Evolutionary conservation across 2,888 invertebrate species (phyloP).

Genomic region (Lochmaea capreae): DNA sequence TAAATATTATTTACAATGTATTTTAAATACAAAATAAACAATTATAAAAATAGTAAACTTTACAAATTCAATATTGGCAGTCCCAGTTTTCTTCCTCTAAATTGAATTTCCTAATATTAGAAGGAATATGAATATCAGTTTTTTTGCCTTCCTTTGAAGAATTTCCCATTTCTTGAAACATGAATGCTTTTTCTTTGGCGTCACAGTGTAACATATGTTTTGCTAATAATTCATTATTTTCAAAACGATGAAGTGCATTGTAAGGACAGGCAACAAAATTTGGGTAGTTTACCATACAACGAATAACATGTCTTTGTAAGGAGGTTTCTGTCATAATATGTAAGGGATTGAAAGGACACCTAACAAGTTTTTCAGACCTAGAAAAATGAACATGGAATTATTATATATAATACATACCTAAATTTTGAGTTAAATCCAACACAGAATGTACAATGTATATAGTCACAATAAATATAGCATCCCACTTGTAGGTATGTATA

Average conservation of each 20-base stretch:
- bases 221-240: slow-evolving; percentile 51
- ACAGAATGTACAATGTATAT: too few relatives aligned
- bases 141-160: slow-evolving; percentile 11
- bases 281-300: slow-evolving; percentile 61
- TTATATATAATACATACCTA: background rate
- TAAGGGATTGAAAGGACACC: slow-evolving; percentile 59
- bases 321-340: slow-evolving; percentile 55
- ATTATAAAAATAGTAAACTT: background rate
- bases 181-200: slow-evolving; percentile 36
- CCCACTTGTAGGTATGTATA: too few relatives aligned
- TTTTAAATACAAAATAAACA: background rate
- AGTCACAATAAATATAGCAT: too few relatives aligned
- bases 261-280: slow-evolving; percentile 58
- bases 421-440: too few relatives aligned
- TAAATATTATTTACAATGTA: too few relatives aligned
- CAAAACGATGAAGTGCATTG: slow-evolving; percentile 59
- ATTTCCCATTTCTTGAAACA: slow-evolving; percentile 35
- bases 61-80: slow-evolving; percentile 38
- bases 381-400: background rate
- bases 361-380: slow-evolving; percentile 45
- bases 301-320: slow-evolving; percentile 60
- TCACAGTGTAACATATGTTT: slow-evolving; percentile 57
- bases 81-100: slow-evolving; percentile 56
- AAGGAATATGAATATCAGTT: slow-evolving; percentile 42
- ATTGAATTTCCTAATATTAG: slow-evolving; percentile 49